These are phyloP conservation scores for Lepidonotus clava DNA, from an alignment of 2,888 invertebrate genomes.

Conservation along the genomic window DNA sequence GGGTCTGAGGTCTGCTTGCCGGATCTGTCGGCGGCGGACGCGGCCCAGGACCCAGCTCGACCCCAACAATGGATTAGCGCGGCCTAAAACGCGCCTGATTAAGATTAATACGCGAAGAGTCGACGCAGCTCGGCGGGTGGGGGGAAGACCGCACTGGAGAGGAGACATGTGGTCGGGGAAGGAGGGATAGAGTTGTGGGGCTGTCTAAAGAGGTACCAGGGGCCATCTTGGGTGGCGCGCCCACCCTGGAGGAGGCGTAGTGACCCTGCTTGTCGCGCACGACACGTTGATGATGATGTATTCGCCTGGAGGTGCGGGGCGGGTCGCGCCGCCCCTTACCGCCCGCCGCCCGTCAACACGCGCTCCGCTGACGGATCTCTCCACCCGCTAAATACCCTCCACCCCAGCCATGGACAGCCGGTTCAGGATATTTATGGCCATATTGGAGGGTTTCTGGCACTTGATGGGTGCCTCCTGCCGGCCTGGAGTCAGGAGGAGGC, in stretches of 20 bases:
- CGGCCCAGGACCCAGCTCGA: no score
- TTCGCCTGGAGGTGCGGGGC: not conserved
- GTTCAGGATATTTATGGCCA: conserved; percentile 10
- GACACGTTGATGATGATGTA: conserved; percentile 52
- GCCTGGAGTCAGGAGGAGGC: not conserved
- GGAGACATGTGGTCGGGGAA: conserved; percentile 17
- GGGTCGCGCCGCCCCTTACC: not conserved
- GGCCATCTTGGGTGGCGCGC: conserved; percentile 38
- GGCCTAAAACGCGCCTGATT: no score
- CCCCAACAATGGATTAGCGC: no score
- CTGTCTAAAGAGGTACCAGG: no score
- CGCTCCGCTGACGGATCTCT: conserved; percentile 23
- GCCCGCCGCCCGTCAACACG: conserved; percentile 48
- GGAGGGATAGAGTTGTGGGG: no score
- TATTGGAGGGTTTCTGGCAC: not conserved
- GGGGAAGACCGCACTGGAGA: not conserved
- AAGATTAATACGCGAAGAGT: no score
- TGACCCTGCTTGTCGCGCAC: conserved; percentile 44
- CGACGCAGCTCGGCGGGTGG: not conserved
- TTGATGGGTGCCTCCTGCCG: not conserved
- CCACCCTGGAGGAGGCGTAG: conserved; percentile 42
- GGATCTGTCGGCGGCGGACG: no score
- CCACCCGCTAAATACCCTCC: conserved; percentile 39
- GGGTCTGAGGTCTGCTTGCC: no score
- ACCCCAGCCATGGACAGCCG: no score